Base-by-base conservation (phyloP, 2,888 invertebrate genomes). In the Epinotia nisella region DNA sequence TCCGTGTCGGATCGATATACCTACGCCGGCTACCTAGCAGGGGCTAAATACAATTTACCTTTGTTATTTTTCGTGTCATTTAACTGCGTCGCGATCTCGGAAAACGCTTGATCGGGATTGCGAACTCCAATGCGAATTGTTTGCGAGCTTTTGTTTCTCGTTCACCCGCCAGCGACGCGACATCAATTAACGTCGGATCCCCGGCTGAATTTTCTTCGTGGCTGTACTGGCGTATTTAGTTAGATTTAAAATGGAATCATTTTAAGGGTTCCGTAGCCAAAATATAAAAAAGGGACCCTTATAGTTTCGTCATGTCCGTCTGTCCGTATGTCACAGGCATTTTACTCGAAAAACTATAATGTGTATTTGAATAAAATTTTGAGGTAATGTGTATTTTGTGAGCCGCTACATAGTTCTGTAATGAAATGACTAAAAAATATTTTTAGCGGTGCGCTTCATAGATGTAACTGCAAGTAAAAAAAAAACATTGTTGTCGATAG, bases 11-110 rank as follows among this genome's bases (percentile, higher is more conserved):
- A 88, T 92, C 91, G 87, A 91, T 92, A n/a, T n/a, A n/a, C n/a
- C n/a, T n/a, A 90, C 87, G 87, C 87, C 83, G 88, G 89, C 89
- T 89, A 89, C 89, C 86, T 88, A 88, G 84, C 84, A 85, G 86
- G 83, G 87, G 89, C 90, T 92, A 91, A 93, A 93, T 93, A 93
- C 93, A 93, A 93, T 93, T 93, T 93, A 92, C 93, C 93, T 93
- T 92, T 93, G 93, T 93, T 93, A 93, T 93, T 93, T 93, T 93
- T 93, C 93, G 93, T 93, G 91, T 93, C 93, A 93, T 93, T 93
- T 92, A 93, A 93, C 92, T 92, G 91, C 91, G 92, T 92, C 89
- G 92, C 91, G 92, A 92, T 92, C 91, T 88, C 88, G 87, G 87
- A 91, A n/a, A n/a, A 90, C 89, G 90, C 89, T 90, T 85, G 91